Conservation (phyloP, 2,797 vertebrate genomes). For the Protosalanx chinensis region DNA sequence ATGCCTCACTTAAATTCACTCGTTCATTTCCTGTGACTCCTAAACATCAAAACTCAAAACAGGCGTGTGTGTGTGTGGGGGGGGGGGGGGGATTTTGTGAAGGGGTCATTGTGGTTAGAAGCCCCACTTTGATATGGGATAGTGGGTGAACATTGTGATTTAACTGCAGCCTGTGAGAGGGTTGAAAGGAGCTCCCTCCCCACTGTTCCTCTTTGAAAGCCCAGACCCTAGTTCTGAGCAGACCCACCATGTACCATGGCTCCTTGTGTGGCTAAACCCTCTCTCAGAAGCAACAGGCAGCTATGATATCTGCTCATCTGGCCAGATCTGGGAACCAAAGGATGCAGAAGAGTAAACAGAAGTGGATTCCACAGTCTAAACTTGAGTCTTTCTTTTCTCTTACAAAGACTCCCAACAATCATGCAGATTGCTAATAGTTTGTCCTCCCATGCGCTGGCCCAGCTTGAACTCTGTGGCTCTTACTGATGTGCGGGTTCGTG, state of each 20-base stretch:
- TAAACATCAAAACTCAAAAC: constrained; percentile 32
- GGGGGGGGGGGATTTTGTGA: neutral
- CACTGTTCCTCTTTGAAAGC: neutral
- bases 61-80: neutral
- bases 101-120: constrained; percentile 10
- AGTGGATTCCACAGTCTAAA: neutral
- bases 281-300: neutral
- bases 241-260: constrained; percentile 18
- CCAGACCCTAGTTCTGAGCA: neutral
- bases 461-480: neutral
- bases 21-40: constrained; percentile 45
- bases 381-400: neutral
- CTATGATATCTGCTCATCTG: neutral
- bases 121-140: constrained; percentile 13
- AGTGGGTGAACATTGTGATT: constrained; percentile 6
- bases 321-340: neutral
- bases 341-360: neutral
- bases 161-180: constrained; percentile 16
- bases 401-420: too few relatives aligned
- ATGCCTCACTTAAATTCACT: constrained; percentile 28
- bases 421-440: too few relatives aligned
- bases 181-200: constrained; percentile 8
- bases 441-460: too few relatives aligned
- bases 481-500: neutral
- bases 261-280: neutral